Conservation (phyloP, 2,113 vertebrate species). For the Pungitius pungitius region DNA sequence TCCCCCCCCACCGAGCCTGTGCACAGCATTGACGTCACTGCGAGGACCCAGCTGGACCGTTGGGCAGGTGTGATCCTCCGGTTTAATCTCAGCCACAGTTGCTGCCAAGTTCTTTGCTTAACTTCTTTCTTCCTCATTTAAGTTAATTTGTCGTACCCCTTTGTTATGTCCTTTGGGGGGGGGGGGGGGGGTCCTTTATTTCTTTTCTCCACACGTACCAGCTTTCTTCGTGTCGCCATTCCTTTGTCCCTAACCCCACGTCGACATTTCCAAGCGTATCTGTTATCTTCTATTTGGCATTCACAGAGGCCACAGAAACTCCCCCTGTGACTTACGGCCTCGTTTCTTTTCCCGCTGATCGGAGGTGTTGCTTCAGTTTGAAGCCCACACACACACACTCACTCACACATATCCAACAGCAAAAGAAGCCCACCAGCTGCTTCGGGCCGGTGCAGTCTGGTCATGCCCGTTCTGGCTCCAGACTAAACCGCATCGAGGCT, state of each 20-base stretch:
- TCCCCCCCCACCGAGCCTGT: constrained; percentile 16
- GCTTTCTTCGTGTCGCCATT: constrained; percentile 12
- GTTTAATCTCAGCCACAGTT: constrained; percentile 11
- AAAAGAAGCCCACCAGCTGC: constrained; percentile 54
- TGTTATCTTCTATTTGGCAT: constrained; percentile 46
- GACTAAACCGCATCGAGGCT: constrained; percentile 64
- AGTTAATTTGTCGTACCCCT: constrained; percentile 16
- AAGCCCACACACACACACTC: neutral
- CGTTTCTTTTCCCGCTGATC: constrained; percentile 9
- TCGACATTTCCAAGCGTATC: constrained; percentile 42
- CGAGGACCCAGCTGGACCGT: constrained; percentile 43
- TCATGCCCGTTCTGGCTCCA: constrained; percentile 61
- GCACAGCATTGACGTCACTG: constrained; percentile 36
- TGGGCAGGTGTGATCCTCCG: constrained; percentile 44
- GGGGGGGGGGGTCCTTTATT: too few species aligned
- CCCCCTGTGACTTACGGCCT: constrained; percentile 32
- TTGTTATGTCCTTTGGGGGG: constrained; percentile 42
- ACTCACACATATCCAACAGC: neutral
- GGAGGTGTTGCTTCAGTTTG: constrained; percentile 5
- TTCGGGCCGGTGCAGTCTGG: constrained; percentile 60
- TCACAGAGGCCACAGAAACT: constrained; percentile 31
- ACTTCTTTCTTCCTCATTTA: neutral
- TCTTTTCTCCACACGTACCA: neutral
- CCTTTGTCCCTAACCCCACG: constrained; percentile 18
- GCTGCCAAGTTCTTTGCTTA: neutral